Percentiles rank a stretch among this genome's conserved stretches.
Evolutionary conservation across 2,888 invertebrate genomes (phyloP).

Genomic region (Nymphalis c-album): DNA sequence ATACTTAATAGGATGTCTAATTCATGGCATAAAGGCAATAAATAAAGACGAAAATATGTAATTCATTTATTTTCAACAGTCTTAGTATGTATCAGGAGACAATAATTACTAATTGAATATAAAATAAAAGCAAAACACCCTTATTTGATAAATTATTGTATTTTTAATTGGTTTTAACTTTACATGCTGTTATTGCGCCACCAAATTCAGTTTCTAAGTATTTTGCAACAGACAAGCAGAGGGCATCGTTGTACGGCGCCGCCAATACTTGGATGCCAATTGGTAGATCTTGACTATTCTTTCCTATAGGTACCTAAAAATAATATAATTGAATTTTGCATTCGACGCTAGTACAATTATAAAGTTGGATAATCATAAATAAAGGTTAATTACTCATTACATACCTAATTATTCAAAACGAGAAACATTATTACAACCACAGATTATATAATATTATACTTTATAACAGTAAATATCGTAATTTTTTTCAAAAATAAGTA

Average conservation of each 20-base stretch:
- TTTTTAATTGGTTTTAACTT: slow-evolving; percentile 43
- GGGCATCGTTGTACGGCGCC: slow-evolving; percentile 86
- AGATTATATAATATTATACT: no score
- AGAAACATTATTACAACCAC: no score
- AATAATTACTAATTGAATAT: neutral
- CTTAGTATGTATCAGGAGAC: neutral
- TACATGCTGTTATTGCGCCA: slow-evolving; percentile 85
- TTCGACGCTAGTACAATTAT: no score
- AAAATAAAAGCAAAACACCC: slow-evolving; percentile 8
- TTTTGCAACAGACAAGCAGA: slow-evolving; percentile 88
- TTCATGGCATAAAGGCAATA: neutral
- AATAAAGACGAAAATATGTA: neutral
- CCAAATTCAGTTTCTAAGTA: slow-evolving; percentile 89
- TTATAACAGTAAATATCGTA: no score
- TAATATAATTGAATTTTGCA: no score
- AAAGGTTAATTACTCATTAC: no score
- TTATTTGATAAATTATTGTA: slow-evolving; percentile 10
- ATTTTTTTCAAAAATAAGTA: no score
- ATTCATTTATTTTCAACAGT: neutral
- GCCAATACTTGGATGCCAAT: slow-evolving; percentile 90
- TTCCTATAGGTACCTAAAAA: slow-evolving; percentile 87
- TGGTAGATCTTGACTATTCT: slow-evolving; percentile 86
- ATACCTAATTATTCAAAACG: no score
- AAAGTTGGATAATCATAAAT: no score
- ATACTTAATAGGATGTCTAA: neutral